A percentile compares a stretch with the other conserved stretches of the same genome.
These are phyloP conservation scores for Takifugu flavidus DNA, from an alignment of 2,113 vertebrate species.

Conservation along the genomic window DNA sequence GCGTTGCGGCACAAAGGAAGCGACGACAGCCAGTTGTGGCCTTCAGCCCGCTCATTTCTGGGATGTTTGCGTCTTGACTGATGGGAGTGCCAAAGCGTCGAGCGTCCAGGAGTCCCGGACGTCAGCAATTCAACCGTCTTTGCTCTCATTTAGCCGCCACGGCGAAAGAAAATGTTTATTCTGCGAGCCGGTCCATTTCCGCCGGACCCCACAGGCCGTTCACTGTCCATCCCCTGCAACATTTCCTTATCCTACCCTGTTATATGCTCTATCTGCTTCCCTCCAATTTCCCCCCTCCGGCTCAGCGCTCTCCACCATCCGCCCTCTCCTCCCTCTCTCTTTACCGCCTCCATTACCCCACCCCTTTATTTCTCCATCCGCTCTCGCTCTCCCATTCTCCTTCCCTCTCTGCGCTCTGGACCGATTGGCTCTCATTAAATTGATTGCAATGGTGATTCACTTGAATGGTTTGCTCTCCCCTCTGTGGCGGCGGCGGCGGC, in stretches of 20 bases:
- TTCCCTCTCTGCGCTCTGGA: slow-evolving; percentile 48
- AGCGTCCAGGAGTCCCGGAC: slow-evolving; percentile 41
- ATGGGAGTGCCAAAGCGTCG: slow-evolving; percentile 33
- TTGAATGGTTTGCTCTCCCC: slow-evolving; percentile 60
- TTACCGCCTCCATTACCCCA: slow-evolving; percentile 7
- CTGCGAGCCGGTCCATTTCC: slow-evolving; percentile 7
- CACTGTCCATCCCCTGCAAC: slow-evolving; percentile 10
- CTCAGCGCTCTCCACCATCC: slow-evolving; percentile 3
- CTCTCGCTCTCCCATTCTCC: background rate
- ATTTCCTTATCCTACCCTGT: slow-evolving; percentile 22
- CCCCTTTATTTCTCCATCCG: slow-evolving; percentile 2
- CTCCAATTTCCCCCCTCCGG: slow-evolving; percentile 8
- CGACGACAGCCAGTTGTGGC: slow-evolving; percentile 13
- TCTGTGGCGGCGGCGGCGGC: slow-evolving; percentile 36
- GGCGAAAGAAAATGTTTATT: slow-evolving; percentile 46
- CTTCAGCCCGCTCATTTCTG: slow-evolving; percentile 26
- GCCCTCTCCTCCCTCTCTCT: slow-evolving; percentile 12
- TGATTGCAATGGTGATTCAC: slow-evolving; percentile 78
- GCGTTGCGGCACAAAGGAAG: slow-evolving; percentile 11
- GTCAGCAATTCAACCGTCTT: slow-evolving; percentile 35
- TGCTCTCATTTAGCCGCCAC: slow-evolving; percentile 44
- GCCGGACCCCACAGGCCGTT: slow-evolving; percentile 8
- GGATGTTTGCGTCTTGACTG: slow-evolving; percentile 20
- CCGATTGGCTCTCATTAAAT: slow-evolving; percentile 75
- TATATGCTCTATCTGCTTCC: slow-evolving; percentile 11